Conservation (phyloP, 2,797 vertebrate species). For the Semotilus atromaculatus region DNA sequence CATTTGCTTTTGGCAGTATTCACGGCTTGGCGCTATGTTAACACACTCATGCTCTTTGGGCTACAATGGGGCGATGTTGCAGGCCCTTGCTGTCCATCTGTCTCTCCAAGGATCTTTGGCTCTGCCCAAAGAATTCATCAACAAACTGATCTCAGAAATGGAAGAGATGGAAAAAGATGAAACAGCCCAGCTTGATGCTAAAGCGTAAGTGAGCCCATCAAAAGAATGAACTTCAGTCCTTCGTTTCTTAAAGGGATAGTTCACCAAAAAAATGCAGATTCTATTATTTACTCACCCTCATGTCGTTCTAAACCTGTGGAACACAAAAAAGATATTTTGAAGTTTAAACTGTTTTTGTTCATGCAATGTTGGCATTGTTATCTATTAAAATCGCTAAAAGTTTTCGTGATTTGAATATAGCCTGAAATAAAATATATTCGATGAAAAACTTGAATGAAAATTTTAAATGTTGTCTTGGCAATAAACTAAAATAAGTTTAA, state of each 20-base stretch:
- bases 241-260: constrained; percentile 32
- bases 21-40: constrained; percentile 88
- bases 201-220: constrained; percentile 80
- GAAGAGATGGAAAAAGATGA: constrained; percentile 88
- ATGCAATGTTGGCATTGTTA: background rate
- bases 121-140: constrained; percentile 84
- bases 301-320: background rate
- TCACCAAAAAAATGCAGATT: background rate
- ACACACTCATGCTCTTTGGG: constrained; percentile 97
- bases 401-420: no score
- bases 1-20: constrained; percentile 76
- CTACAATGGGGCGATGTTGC: constrained; percentile 94
- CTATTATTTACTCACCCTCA: background rate
- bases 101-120: constrained; percentile 87
- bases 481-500: no score
- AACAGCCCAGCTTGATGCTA: constrained; percentile 84
- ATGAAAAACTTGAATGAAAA: no score
- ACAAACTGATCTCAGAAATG: constrained; percentile 91
- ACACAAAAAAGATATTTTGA: background rate
- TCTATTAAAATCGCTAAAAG: background rate
- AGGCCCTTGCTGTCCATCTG: constrained; percentile 92
- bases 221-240: background rate
- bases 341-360: background rate
- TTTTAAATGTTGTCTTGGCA: no score
- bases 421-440: no score